phyloP scores from a whole-genome alignment of 2,797 vertebrate genomes.

The Brachymystax lenok region DNA sequence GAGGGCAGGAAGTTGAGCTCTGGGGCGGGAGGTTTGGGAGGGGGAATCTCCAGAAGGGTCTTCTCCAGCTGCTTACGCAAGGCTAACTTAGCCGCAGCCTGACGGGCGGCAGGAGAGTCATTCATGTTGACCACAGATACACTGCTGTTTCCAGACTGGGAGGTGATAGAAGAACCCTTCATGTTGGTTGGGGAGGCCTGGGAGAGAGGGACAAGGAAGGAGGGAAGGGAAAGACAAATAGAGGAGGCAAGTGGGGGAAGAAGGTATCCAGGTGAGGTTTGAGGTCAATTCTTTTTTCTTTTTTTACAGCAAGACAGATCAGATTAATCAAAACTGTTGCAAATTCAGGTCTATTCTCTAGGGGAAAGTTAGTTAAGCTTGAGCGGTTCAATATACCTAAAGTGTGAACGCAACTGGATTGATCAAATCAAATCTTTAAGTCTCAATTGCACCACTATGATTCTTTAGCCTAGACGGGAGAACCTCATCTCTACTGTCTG shows the following conservation, averaged over 20 bases:
- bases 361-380: neutral
- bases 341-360: neutral
- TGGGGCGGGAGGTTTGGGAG: slow-evolving; percentile 89
- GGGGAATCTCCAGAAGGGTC: slow-evolving; percentile 92
- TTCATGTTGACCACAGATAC: slow-evolving; percentile 69
- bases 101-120: slow-evolving; percentile 89
- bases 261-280: neutral
- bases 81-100: slow-evolving; percentile 92
- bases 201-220: neutral
- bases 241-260: no score
- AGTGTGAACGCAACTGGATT: no score
- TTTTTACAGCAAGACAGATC: neutral
- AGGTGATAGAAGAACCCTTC: slow-evolving; percentile 76
- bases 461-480: no score
- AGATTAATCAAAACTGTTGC: neutral
- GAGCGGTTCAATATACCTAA: no score
- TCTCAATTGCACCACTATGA: no score
- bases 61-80: slow-evolving; percentile 96
- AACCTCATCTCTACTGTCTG: no score
- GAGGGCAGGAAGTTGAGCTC: slow-evolving; percentile 95
- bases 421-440: no score
- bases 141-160: slow-evolving; percentile 65
- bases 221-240: neutral
- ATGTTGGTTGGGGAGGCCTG: slow-evolving; percentile 81
- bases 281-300: neutral